Percentiles rank a stretch among this genome's conserved stretches.
Conservation (phyloP, 64 coral and sea anemone genomes). For the Catalaphyllia jardinei region DNA sequence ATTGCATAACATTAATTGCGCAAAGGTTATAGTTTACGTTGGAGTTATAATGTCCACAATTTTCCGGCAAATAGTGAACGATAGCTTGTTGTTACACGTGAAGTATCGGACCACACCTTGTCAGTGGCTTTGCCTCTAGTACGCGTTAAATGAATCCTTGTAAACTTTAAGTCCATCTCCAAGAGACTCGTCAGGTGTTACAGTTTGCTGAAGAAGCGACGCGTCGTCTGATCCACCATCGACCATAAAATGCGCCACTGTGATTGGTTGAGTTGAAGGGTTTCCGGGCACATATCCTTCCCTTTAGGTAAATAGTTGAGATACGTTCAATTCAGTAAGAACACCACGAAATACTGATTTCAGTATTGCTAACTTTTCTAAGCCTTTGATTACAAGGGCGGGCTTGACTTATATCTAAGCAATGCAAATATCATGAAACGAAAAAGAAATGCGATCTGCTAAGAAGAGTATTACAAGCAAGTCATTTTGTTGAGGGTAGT, state of each 20-base stretch:
- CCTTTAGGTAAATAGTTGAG: constrained; percentile 41
- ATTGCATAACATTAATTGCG: background rate
- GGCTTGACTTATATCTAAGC: too few species aligned
- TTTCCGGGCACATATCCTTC: constrained; percentile 92
- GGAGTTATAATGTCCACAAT: background rate
- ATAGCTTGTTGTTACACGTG: background rate
- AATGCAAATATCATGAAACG: too few species aligned
- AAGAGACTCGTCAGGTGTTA: constrained; percentile 85
- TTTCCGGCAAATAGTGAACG: background rate
- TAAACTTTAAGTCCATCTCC: constrained; percentile 99
- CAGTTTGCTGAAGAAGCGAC: constrained; percentile 71
- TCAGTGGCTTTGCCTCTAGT: constrained; percentile 48
- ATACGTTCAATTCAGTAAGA: background rate
- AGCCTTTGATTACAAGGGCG: background rate
- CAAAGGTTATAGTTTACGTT: background rate
- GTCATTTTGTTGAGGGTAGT: too few species aligned
- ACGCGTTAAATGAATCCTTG: constrained; percentile 98
- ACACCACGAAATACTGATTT: background rate
- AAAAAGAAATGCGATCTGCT: too few species aligned
- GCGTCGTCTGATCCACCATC: constrained; percentile 90
- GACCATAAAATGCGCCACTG: constrained; percentile 96
- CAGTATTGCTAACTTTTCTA: background rate
- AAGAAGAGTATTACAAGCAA: too few species aligned
- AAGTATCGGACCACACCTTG: background rate
- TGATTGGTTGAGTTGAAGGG: constrained; percentile 74